A percentile compares a stretch with the other conserved stretches of the same genome.
phyloP scores from a whole-genome alignment of 2,888 invertebrate species.

The Cheilosia soror region DNA sequence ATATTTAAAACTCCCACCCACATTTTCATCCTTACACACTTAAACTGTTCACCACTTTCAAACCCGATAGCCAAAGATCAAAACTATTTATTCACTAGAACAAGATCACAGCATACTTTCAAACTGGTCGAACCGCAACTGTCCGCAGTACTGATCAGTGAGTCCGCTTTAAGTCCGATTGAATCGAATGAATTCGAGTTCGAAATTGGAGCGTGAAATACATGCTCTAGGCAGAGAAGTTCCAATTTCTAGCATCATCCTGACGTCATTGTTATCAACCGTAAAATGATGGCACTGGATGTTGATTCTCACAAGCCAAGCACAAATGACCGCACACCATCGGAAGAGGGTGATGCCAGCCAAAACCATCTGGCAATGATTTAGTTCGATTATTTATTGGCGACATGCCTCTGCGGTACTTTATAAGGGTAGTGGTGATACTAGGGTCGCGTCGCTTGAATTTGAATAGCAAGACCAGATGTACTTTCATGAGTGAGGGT shows the following conservation, averaged over 20 bases:
- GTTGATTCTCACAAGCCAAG: constrained; percentile 30
- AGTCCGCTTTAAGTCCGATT: constrained; percentile 44
- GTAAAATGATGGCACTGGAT: constrained; percentile 41
- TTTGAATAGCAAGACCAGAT: not conserved
- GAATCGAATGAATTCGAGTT: constrained; percentile 47
- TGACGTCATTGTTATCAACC: constrained; percentile 61
- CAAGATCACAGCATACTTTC: constrained; percentile 54
- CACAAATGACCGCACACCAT: not conserved
- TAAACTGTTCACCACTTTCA: constrained; percentile 1
- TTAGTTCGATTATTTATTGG: constrained; percentile 51
- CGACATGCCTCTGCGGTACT: not conserved
- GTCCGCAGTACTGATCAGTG: constrained; percentile 27
- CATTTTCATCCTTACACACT: constrained; percentile 25
- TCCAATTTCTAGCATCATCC: constrained; percentile 52
- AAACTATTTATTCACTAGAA: not conserved
- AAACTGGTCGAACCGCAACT: constrained; percentile 64
- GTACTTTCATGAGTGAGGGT: constrained; percentile 7
- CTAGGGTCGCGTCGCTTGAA: not conserved
- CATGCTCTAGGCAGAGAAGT: not conserved
- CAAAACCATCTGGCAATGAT: constrained; percentile 49
- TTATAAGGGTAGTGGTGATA: constrained; percentile 27
- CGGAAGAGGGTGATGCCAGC: not conserved
- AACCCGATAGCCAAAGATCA: not conserved
- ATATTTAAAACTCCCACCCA: not conserved
- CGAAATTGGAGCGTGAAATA: constrained; percentile 30